Evolutionary conservation across 2,888 invertebrate species (phyloP), one percentile per base, ranked within the genome.

Genomic region (Chymomyza caudatula): DNA sequence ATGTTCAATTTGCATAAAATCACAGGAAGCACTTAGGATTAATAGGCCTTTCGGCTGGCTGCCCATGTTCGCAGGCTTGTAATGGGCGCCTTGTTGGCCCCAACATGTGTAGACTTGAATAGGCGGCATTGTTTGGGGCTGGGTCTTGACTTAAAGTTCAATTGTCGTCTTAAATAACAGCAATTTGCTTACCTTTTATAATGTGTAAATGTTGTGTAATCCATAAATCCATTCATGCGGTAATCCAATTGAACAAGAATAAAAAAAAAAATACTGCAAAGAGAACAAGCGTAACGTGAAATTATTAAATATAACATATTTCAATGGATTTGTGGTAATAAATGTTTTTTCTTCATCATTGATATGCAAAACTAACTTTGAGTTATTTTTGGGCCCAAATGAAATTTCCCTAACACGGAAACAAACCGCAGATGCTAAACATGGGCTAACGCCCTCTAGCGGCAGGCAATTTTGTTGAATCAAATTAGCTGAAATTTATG

Each of bases 1-100:
- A 73, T 79, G 75, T 83, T 71, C 72, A 66, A 83, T 83, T 83
- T 83, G 83, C 82, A 83, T 83, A 83, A 86, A 86, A 83, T 83
- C 86, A 85, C 85, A 79, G 82, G 82, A 82, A 85, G 82, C 82
- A 85, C 82, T 83, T 83, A 83, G 86, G 82, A 86, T 83, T 83
- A 83, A 83, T 83, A 83, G 82, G 73, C 62, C 73, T 19, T 8
- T 17, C 6, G 8, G 19, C 15, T 15, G 49, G 17, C 49, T 37
- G 29, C 29, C 11, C 20, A 19, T 51, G 51, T 17, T 51, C 20
- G 17, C 19, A 20, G 17, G 17, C 20, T 51, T 51, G 20, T 51
- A 47, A 47, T 15, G 44, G 44, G 44, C 29, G 29, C 15, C 6
- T 47, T 47, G 44, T n/a, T 37, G 11, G 11, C 29, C 44, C 13